A percentile compares a stretch with the other conserved stretches of the same genome.
Conservation (phyloP, 2,113 vertebrate genomes). For the Steatornis caripensis region DNA sequence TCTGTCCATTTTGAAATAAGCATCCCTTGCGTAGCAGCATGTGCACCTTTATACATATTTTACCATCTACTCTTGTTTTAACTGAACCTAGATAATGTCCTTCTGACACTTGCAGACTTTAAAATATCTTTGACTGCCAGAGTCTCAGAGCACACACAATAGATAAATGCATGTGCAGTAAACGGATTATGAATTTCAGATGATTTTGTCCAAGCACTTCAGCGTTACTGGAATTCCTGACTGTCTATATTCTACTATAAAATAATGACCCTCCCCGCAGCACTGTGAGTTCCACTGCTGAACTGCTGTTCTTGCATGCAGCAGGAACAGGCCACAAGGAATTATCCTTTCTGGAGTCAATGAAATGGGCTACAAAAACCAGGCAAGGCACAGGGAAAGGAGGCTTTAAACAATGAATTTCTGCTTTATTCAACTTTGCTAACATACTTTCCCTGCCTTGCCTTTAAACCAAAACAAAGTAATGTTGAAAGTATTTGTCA, state of each 20-base stretch:
- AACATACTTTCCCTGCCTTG: neutral
- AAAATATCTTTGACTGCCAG: conserved; percentile 17
- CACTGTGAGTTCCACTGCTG: neutral
- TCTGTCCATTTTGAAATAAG: conserved; percentile 12
- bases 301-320: neutral
- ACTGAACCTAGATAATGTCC: neutral
- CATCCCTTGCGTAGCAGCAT: conserved; percentile 1
- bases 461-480: neutral
- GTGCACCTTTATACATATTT: conserved; percentile 52
- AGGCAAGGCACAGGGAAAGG: neutral
- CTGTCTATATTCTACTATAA: neutral
- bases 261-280: neutral
- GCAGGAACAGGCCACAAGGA: neutral
- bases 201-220: neutral
- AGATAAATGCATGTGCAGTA: neutral
- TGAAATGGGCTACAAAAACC: neutral
- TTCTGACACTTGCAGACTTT: conserved; percentile 37
- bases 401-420: neutral
- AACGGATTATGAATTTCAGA: neutral
- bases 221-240: neutral
- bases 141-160: neutral
- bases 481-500: neutral
- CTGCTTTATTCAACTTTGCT: neutral
- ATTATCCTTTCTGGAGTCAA: neutral
- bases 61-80: conserved; percentile 49